Percentiles rank a stretch among this genome's conserved stretches.
These are phyloP conservation scores for Cyphomyrus plagiostoma DNA, from an alignment of 2,113 vertebrate genomes.

Conservation along the genomic window DNA sequence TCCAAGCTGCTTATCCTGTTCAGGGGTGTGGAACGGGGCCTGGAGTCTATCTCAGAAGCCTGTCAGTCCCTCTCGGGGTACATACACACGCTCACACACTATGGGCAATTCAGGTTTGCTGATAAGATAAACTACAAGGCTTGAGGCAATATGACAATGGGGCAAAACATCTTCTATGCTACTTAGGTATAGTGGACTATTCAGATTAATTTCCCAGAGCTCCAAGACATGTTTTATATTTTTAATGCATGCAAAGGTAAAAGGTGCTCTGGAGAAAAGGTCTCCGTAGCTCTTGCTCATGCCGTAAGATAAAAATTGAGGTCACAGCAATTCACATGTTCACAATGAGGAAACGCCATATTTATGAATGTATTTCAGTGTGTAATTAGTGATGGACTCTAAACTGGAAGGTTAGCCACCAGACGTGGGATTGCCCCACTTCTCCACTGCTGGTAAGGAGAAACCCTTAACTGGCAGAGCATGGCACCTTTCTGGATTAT, in stretches of 20 bases:
- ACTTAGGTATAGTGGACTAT: not conserved
- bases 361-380: not conserved
- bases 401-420: not conserved
- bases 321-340: not conserved
- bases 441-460: not conserved
- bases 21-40: not conserved
- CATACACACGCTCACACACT: not conserved
- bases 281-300: not conserved
- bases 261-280: not conserved
- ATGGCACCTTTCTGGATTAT: not conserved
- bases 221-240: not conserved
- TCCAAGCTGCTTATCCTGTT: not conserved
- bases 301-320: not conserved
- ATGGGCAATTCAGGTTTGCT: not conserved
- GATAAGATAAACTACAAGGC: not conserved
- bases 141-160: not conserved
- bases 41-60: not conserved
- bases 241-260: not conserved
- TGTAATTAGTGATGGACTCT: not conserved
- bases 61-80: not conserved
- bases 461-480: not conserved
- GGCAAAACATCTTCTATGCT: not conserved
- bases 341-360: not conserved
- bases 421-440: not conserved
- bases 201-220: not conserved